Evolutionary conservation across 2,888 invertebrate species (phyloP), one percentile per base, ranked within the genome.

Genomic region (Caenorhabditis wallacei): DNA sequence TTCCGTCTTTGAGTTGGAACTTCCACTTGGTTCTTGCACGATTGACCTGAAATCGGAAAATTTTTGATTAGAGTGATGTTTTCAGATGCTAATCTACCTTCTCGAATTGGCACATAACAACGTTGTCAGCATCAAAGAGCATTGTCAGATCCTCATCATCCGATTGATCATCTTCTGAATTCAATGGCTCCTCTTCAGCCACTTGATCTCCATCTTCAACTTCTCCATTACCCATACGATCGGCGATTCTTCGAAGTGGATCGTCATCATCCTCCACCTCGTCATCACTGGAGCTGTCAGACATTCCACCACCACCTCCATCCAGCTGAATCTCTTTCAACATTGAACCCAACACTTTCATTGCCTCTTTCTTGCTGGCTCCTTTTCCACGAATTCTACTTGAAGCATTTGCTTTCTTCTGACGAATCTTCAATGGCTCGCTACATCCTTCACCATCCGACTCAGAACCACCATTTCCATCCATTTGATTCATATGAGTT

Each of bases 11-110:
- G 86, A 99, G 94, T 93, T 97, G 96, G 93, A 99, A 98, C 94
- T 98, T 99, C 99, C 99, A 99, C 93, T 97, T 97, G 93, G 97
- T 98, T 91, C 98, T 95, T 93, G 96, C 97, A 92, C 99, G 95
- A 86, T 97, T 97, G 83, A 99, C 97, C 96, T 96, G 92, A 20
- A 93, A 93, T 54, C n/a, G 8, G 7, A 46, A 22, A 26, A 56
- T 26, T 4, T 66, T n/a, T n/a, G n/a, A 43, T 57, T 46, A 8
- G 3, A 3, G 10, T 22, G 26, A 30, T 24, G 11, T 35, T 46
- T 22, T 22, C 3, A 30, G 22, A 68, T 16, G 18, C 0, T n/a
- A n/a, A 11, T 11, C 43, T 54, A 96, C 96, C 94, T 99, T 99
- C 93, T 99, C 99, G 93, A 98, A 99, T 93, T 99, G 99, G 93